Conservation (phyloP, 2,888 invertebrate genomes). For the Xylophagus ater region DNA sequence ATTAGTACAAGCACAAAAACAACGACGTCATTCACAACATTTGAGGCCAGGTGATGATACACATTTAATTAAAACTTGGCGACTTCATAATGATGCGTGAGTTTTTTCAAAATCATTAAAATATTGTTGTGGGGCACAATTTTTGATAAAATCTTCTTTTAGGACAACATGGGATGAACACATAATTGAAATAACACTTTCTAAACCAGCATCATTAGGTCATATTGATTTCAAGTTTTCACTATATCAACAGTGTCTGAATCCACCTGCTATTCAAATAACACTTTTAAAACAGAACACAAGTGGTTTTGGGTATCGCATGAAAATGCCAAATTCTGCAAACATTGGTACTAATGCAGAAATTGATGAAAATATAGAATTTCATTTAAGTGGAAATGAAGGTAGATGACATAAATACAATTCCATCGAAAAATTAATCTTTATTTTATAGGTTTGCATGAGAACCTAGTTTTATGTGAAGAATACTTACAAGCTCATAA, state of each 20-base stretch:
- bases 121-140: too few species aligned
- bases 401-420: constrained; percentile 9
- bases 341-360: constrained; percentile 41
- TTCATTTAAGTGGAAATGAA: constrained; percentile 25
- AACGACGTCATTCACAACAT: constrained; percentile 76
- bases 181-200: constrained; percentile 76
- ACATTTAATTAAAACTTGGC: constrained; percentile 76
- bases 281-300: constrained; percentile 57
- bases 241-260: constrained; percentile 63
- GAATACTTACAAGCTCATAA: constrained; percentile 79
- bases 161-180: constrained; percentile 87
- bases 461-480: constrained; percentile 66
- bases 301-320: constrained; percentile 51
- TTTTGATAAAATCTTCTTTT: constrained; percentile 18
- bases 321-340: constrained; percentile 35
- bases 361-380: constrained; percentile 35
- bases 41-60: constrained; percentile 50
- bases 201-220: constrained; percentile 67
- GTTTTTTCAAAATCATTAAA: too few species aligned
- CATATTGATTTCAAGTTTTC: constrained; percentile 83
- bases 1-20: constrained; percentile 81
- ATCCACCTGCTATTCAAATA: constrained; percentile 69
- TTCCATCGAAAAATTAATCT: constrained; percentile 1
- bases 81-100: constrained; percentile 72
- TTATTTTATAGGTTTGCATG: constrained; percentile 34